Percentiles rank a stretch among this genome's conserved stretches.
These are phyloP conservation scores for Epizoanthus stellaris DNA, from an alignment of 92 coral and sea anemone genomes.

Conservation along the genomic window DNA sequence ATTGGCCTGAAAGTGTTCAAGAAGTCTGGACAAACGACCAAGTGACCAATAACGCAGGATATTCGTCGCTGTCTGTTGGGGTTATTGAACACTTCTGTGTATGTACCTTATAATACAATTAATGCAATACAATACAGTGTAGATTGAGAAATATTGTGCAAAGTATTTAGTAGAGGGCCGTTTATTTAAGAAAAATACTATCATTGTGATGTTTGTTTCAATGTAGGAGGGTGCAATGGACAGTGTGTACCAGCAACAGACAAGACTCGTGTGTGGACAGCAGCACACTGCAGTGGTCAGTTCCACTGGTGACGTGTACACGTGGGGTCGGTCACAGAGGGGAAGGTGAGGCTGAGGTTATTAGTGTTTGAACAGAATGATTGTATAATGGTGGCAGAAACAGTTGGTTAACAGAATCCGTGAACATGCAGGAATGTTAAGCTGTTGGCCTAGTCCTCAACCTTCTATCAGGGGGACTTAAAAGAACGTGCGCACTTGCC, in stretches of 20 bases:
- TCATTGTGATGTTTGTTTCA: constrained; percentile 2
- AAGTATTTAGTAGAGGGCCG: not conserved
- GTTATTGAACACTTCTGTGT: no score
- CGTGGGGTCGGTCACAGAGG: constrained; percentile 94
- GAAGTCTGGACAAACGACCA: no score
- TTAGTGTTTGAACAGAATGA: not conserved
- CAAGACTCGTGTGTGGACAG: constrained; percentile 93
- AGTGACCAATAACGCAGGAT: no score
- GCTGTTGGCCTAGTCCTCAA: no score
- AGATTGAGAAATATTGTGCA: not conserved
- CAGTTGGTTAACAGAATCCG: no score
- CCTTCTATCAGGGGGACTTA: no score
- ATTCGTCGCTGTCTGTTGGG: no score
- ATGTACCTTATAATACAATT: no score
- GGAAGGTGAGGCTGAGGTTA: constrained; percentile 77
- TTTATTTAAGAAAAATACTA: constrained; percentile 1
- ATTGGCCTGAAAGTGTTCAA: no score
- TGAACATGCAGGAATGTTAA: no score
- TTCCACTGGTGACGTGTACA: constrained; percentile 92
- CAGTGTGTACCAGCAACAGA: constrained; percentile 68
- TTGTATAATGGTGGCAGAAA: not conserved
- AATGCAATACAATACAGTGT: not conserved
- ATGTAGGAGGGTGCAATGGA: constrained; percentile 79
- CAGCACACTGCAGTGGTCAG: constrained; percentile 96
- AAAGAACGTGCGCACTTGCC: no score